Evolutionary conservation across 2,113 vertebrate species (phyloP).

Genomic region (Nothocercus julius): DNA sequence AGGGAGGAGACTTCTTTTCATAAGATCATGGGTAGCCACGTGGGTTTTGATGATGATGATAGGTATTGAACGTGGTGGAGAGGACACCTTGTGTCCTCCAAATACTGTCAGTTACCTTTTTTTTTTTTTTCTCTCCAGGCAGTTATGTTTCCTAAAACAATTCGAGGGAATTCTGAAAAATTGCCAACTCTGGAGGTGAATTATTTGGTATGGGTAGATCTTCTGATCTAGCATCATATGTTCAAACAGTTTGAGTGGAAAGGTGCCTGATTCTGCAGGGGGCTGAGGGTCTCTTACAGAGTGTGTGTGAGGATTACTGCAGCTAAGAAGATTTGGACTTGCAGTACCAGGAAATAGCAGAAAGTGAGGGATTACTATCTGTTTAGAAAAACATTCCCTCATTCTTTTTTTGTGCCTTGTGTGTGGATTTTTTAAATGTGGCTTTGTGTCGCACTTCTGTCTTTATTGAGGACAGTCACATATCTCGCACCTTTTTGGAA

Average conservation of each 20-base stretch:
- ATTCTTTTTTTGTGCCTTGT: background rate
- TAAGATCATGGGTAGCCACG: background rate
- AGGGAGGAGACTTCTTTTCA: background rate
- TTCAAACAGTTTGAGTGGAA: background rate
- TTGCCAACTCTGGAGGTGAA: background rate
- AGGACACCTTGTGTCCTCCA: background rate
- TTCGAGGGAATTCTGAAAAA: background rate
- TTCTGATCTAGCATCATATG: background rate
- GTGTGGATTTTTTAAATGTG: background rate
- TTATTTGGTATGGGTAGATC: background rate
- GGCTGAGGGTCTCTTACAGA: background rate
- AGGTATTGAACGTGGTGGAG: background rate
- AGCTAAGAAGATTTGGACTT: background rate
- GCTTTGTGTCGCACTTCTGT: background rate
- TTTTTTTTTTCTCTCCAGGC: background rate
- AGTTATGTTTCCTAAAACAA: background rate
- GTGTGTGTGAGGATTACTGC: background rate
- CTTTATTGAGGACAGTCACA: background rate
- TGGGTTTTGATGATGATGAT: background rate
- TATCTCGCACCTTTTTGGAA: background rate
- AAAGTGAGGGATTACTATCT: background rate
- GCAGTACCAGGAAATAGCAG: background rate
- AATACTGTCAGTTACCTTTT: background rate
- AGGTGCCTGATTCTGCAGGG: background rate
- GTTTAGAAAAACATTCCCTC: background rate